A percentile compares a stretch with the other conserved stretches of the same genome.
phyloP scores from a whole-genome alignment of 2,888 invertebrate genomes.

The Mythimna ferrago region DNA sequence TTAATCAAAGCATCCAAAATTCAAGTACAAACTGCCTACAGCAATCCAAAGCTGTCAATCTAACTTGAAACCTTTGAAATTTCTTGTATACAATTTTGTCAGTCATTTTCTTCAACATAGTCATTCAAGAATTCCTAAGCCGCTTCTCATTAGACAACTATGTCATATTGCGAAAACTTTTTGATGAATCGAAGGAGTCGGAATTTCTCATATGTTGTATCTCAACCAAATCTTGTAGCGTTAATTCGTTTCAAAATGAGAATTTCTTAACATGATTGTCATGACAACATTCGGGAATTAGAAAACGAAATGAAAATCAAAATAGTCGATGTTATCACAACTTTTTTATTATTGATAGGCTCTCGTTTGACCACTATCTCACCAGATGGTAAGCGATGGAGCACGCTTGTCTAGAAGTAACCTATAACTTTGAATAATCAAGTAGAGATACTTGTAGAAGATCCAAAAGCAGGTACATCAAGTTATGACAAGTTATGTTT shows the following conservation, averaged over 20 bases:
- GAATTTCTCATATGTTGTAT: slow-evolving; percentile 11
- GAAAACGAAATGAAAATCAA: not conserved
- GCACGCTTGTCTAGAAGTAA: too few species aligned
- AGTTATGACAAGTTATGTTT: slow-evolving; percentile 13
- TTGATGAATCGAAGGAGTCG: not conserved
- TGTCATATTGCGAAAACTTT: not conserved
- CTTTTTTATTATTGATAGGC: too few species aligned
- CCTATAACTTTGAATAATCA: not conserved
- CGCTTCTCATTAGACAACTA: not conserved
- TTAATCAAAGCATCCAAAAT: not conserved
- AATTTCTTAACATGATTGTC: not conserved
- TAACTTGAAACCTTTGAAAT: too few species aligned
- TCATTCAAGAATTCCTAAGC: not conserved
- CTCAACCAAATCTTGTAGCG: not conserved
- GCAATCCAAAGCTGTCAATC: too few species aligned
- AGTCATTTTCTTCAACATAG: not conserved
- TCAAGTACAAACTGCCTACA: not conserved
- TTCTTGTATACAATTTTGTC: not conserved
- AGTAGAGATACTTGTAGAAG: not conserved
- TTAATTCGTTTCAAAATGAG: not conserved
- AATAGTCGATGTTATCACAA: too few species aligned
- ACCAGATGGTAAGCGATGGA: too few species aligned
- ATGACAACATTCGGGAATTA: not conserved
- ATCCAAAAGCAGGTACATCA: not conserved
- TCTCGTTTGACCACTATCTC: too few species aligned